Percentiles rank a stretch among this genome's conserved stretches.
These are phyloP conservation scores for Cyclina sinensis DNA, from an alignment of 1,140 invertebrate genomes.

Conservation along the genomic window DNA sequence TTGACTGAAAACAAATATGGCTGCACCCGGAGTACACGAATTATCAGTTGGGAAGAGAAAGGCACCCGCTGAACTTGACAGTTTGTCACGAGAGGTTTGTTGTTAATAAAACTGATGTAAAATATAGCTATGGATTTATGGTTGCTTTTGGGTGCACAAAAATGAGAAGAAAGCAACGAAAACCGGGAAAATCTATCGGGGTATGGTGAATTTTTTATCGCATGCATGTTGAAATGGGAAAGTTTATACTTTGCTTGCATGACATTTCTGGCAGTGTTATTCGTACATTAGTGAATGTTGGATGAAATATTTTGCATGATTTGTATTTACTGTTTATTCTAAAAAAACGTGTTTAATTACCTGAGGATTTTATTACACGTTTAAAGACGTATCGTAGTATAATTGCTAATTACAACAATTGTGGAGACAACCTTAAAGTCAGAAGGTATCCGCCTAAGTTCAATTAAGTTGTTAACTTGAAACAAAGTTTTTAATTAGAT, in stretches of 20 bases:
- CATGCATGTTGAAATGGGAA: constrained; percentile 30
- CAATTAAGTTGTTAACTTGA: neutral
- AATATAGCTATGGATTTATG: constrained; percentile 55
- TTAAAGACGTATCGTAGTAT: neutral
- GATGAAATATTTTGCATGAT: constrained; percentile 18
- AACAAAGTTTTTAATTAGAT: no score
- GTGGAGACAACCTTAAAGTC: neutral
- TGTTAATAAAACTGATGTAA: constrained; percentile 16
- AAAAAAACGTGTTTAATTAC: neutral
- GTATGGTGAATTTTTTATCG: constrained; percentile 60
- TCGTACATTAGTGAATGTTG: neutral
- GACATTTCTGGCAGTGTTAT: neutral
- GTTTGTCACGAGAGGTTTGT: constrained; percentile 49
- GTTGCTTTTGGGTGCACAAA: constrained; percentile 51
- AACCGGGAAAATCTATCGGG: constrained; percentile 62
- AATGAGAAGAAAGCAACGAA: constrained; percentile 58
- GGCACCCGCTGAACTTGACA: constrained; percentile 49
- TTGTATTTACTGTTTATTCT: neutral
- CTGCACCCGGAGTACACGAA: constrained; percentile 64
- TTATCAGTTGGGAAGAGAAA: constrained; percentile 16
- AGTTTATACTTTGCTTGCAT: neutral
- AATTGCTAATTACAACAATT: no score
- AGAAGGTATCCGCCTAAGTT: neutral
- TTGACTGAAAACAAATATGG: constrained; percentile 64
- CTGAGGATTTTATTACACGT: neutral